Percentiles rank a stretch among this genome's conserved stretches.
These are phyloP conservation scores for Lasioglossum marginatum DNA, from an alignment of 2,888 invertebrate genomes.

Conservation along the genomic window DNA sequence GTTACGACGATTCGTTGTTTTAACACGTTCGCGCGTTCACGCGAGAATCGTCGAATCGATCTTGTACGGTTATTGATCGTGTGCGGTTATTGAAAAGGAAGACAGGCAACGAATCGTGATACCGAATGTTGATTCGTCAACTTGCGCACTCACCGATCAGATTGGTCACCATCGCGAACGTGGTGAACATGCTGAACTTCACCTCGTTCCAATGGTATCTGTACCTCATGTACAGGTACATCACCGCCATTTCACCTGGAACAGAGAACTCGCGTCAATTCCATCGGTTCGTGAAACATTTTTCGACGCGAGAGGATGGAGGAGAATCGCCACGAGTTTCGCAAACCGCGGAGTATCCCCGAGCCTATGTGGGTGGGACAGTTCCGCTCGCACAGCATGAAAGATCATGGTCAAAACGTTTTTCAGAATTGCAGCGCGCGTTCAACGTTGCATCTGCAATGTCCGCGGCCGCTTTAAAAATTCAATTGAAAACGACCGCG, in stretches of 20 bases:
- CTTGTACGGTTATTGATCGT: too few relatives aligned
- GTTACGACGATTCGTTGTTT: background rate
- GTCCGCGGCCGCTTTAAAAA: constrained; percentile 21
- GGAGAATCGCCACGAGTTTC: background rate
- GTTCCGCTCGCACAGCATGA: constrained; percentile 45
- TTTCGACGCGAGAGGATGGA: background rate
- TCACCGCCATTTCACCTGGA: constrained; percentile 93
- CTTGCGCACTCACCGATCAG: constrained; percentile 88
- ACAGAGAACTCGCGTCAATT: background rate
- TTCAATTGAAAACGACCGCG: constrained; percentile 6
- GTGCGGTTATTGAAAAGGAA: background rate
- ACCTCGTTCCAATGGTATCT: constrained; percentile 96
- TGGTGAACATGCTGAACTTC: constrained; percentile 93
- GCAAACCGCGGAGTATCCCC: constrained; percentile 13
- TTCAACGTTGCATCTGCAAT: constrained; percentile 39
- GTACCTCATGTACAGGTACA: constrained; percentile 93
- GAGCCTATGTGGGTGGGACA: constrained; percentile 40
- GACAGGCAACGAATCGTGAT: background rate
- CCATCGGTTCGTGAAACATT: background rate
- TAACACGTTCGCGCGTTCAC: background rate
- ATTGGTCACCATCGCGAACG: constrained; percentile 93
- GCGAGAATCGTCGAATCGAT: background rate
- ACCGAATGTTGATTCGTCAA: background rate
- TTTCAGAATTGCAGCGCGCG: constrained; percentile 52
- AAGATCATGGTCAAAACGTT: constrained; percentile 64